phyloP scores from a whole-genome alignment of 2,888 invertebrate species.

The Epinotia ramella region DNA sequence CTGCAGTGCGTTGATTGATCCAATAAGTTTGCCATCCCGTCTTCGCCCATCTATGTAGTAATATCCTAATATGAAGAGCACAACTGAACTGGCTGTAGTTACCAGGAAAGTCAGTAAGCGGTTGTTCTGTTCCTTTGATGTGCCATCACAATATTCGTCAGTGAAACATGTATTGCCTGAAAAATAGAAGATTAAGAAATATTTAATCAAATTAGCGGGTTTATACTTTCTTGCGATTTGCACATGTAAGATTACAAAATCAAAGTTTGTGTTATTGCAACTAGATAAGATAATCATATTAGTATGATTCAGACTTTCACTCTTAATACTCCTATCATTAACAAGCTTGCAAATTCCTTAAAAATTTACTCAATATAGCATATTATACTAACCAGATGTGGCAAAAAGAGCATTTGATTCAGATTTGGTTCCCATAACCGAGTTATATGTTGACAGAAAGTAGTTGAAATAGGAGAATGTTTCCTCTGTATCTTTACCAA shows the following conservation, averaged over 20 bases:
- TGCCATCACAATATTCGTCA: slow-evolving; percentile 76
- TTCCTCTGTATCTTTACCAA: slow-evolving; percentile 56
- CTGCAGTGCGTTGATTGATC: slow-evolving; percentile 84
- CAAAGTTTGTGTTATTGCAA: too few species aligned
- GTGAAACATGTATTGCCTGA: slow-evolving; percentile 73
- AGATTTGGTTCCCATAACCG: slow-evolving; percentile 68
- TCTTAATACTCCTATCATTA: not conserved
- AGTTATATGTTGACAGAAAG: slow-evolving; percentile 65
- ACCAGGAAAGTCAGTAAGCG: slow-evolving; percentile 85
- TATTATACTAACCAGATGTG: slow-evolving; percentile 65
- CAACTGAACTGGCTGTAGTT: slow-evolving; percentile 89
- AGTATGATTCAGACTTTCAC: not conserved
- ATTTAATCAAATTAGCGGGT: not conserved
- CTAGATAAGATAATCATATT: not conserved
- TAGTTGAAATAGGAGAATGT: slow-evolving; percentile 72
- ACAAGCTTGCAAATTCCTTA: not conserved
- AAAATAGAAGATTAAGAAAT: slow-evolving; percentile 45
- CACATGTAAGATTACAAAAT: not conserved
- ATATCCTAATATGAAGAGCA: slow-evolving; percentile 91
- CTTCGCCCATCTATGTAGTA: slow-evolving; percentile 91
- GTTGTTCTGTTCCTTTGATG: slow-evolving; percentile 67
- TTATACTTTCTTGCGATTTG: not conserved
- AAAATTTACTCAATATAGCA: not conserved
- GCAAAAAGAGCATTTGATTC: slow-evolving; percentile 75
- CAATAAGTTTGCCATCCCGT: slow-evolving; percentile 89